Conservation (phyloP, 2,797 vertebrate genomes). For the Gorsachius magnificus region DNA sequence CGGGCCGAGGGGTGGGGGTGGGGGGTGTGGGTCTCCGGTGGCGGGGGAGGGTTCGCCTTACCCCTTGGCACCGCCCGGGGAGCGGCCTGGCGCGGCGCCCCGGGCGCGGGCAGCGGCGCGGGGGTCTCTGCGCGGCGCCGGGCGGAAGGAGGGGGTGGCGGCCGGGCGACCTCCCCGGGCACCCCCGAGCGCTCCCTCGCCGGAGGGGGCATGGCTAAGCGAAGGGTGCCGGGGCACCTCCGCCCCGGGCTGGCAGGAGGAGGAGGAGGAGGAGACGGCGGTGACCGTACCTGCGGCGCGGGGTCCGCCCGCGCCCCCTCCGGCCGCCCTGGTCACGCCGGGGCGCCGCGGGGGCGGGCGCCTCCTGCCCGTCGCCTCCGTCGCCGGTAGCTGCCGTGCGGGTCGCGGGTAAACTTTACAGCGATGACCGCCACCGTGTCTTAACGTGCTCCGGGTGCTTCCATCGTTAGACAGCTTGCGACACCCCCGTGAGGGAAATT, state of each 20-base stretch:
- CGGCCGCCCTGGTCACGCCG: neutral
- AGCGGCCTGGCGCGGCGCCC: neutral
- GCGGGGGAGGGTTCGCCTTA: neutral
- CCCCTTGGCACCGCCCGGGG: neutral
- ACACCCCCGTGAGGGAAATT: fast-evolving
- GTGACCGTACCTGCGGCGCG: no score
- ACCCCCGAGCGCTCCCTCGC: neutral
- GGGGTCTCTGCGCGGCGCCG: neutral
- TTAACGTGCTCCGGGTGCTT: fast-evolving
- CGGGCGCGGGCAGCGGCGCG: no score
- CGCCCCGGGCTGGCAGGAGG: neutral
- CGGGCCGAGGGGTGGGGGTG: no score
- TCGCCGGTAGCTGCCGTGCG: neutral
- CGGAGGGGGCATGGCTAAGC: neutral
- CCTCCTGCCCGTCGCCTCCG: no score
- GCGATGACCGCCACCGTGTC: neutral
- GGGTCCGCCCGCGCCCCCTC: neutral
- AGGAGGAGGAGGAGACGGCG: neutral
- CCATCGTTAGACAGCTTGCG: neutral
- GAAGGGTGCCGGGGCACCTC: neutral
- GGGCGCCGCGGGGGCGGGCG: fast-evolving
- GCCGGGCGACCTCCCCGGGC: no score
- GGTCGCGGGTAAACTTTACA: neutral
- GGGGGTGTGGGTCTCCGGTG: neutral
- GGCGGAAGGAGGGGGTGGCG: neutral